Base-by-base conservation (phyloP, 1,140 invertebrate species). In the Danaus plexippus region DNA sequence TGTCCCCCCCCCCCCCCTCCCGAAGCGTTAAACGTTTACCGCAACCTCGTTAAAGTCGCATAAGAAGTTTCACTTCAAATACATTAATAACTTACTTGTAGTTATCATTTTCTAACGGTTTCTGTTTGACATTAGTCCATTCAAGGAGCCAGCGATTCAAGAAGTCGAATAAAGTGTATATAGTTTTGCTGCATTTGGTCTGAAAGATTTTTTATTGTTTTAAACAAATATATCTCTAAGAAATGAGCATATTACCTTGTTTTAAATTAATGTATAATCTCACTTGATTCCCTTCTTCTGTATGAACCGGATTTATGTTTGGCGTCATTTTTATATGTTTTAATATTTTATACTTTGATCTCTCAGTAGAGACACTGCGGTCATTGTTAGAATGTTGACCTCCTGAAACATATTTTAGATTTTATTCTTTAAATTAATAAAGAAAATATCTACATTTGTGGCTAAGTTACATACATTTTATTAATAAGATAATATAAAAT, bases 141-240 rank as follows among this genome's bases (percentile, higher is more conserved):
- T 94, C 92, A 56, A 90, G 78, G 0, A 93, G 69, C 92, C 93
- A 94, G 53, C 91, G 88, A 72, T 93, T 90, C 10, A 95, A 75
- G 67, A 94, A 93, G 75, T 95, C 94, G 53, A 94, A 71, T 13
- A 93, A 74, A 6, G 90, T 89, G 59, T 93, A 94, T 43, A 93
- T 88, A 1, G 93, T 89, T 85, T 92, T 92, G 22, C 89, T 89
- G 63, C 89, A 91, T 77, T 90, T 87, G 53, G 75, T 73, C 80
- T 87, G 66, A 69, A 80, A 77, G 47, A 63, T 32, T 2, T 32
- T 32, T 32, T 32, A 32, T 32, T 32, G 22, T 32, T 4, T 32
- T 32, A 32, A 32, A 3, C 0, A 32, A 32, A 7, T 32, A 7
- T 32, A 4, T 32, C 22, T 32, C 22, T 32, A 32, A 32, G 22